Conservation (phyloP, 2,797 vertebrate species). For the Phoeniculus purpureus region DNA sequence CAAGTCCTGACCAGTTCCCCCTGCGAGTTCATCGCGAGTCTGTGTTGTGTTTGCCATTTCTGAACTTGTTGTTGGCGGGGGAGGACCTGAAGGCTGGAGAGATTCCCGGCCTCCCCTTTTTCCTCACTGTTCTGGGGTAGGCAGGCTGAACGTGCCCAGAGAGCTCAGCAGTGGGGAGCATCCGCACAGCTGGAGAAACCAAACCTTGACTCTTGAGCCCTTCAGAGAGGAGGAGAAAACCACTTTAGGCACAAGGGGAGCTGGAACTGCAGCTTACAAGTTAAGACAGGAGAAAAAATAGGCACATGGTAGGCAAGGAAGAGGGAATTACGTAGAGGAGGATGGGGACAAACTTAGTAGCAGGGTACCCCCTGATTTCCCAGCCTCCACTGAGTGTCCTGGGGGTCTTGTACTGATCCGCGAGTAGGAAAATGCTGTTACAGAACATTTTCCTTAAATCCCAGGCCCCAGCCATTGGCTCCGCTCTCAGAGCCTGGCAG, state of each 20-base stretch:
- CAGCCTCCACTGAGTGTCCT: neutral
- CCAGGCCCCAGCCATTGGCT: neutral
- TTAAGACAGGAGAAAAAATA: neutral
- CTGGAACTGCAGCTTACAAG: slow-evolving; percentile 1
- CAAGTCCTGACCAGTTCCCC: neutral
- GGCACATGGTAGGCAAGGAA: neutral
- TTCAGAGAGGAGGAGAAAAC: slow-evolving; percentile 15
- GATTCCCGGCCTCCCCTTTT: neutral
- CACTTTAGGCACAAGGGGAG: neutral
- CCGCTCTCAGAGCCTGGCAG: neutral
- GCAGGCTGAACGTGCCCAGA: neutral
- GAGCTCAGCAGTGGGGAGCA: neutral
- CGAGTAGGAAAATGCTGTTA: neutral
- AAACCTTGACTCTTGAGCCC: slow-evolving; percentile 21
- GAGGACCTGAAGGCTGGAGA: neutral
- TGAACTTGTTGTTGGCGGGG: neutral
- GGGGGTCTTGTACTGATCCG: neutral
- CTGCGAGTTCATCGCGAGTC: neutral
- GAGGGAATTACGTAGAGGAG: neutral
- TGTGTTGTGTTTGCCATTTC: neutral
- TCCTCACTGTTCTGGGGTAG: neutral
- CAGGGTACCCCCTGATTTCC: neutral
- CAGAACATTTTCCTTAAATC: neutral
- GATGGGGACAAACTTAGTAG: neutral
- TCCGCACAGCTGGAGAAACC: slow-evolving; percentile 2